A percentile compares a stretch with the other conserved stretches of the same genome.
Evolutionary conservation across 1,140 invertebrate species (phyloP).

Genomic region (Asbolus verrucosus): DNA sequence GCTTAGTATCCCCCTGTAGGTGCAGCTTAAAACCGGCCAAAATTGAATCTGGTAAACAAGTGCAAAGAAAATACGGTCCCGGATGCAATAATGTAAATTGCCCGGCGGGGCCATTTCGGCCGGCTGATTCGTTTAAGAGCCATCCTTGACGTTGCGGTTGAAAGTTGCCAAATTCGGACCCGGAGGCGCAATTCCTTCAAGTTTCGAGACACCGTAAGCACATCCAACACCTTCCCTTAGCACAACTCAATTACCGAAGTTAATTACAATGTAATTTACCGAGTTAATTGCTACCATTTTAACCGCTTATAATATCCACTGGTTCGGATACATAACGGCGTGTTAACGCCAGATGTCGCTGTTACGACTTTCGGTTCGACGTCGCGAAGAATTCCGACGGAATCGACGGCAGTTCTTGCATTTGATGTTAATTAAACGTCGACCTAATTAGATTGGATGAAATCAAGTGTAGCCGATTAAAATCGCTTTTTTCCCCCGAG

Average conservation of each 20-base stretch:
- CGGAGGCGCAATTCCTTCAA: constrained; percentile 1
- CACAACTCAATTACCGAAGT: constrained; percentile 44
- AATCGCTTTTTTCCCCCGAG: constrained; percentile 9
- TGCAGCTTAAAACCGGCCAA: constrained; percentile 2
- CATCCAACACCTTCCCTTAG: constrained; percentile 31
- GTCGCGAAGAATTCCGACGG: constrained; percentile 9
- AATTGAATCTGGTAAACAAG: constrained; percentile 6
- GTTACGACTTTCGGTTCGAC: constrained; percentile 9
- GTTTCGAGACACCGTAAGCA: constrained; percentile 2
- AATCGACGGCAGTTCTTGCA: constrained; percentile 25
- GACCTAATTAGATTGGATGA: constrained; percentile 25
- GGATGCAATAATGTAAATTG: constrained; percentile 26
- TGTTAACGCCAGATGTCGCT: constrained; percentile 45
- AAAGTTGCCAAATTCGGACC: constrained; percentile 11
- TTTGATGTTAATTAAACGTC: constrained; percentile 39
- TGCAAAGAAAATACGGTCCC: background rate
- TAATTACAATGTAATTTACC: constrained; percentile 48
- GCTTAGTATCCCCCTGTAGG: no score
- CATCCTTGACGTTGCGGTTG: background rate
- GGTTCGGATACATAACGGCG: constrained; percentile 41
- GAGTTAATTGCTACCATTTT: constrained; percentile 46
- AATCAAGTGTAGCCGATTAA: constrained; percentile 33
- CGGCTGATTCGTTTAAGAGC: constrained; percentile 19
- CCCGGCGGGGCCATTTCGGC: background rate
- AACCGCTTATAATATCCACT: constrained; percentile 45